Base-by-base conservation (phyloP, 2,113 vertebrate genomes). In the Channa argus region DNA sequence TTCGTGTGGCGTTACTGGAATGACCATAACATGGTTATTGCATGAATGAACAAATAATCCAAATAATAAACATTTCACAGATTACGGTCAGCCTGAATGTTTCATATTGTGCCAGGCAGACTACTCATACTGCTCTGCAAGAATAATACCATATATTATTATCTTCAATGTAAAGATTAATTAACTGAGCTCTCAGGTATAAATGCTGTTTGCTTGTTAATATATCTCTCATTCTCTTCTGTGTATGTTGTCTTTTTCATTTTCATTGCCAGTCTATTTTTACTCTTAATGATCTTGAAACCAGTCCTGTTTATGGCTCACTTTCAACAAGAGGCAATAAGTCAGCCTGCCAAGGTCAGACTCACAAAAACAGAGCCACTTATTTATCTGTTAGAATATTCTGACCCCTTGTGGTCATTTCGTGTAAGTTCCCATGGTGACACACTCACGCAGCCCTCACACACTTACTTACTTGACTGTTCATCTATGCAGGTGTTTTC, bases 401-500 rank as follows among this genome's bases (percentile, higher is more conserved):
- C 44, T 64, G 86, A 87, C 88, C 69, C n/a, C 84, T 62, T 14
- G 79, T 82, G 91, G 86, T 51, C 61, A 47, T 3, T 12, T 1
- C 7, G 2, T 54, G 65, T 46, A 75, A 46, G 0, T 59, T 49
- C 74, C 66, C 15, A 1, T 56, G 9, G 6, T 34, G 8, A 33
- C 24, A 10, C 1, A 8, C 2, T 7, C 13, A 50, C 3, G 47
- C 6, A n/a, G 6, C 49, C n/a, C 51, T 4, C 24, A 5, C 24
- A 0, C 14, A 49, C 47, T 41, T 41, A 24, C 6, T 3, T 3
- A 51, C 49, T 14, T 6, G 13, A 15, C 5, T 11, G 14, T 12
- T 15, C 39, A 11, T 5, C 13, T 12, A 8, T 11, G 4, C 54
- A 47, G 10, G n/a, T 60, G 15, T 50, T 60, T 36, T 3, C 24